phyloP scores from a whole-genome alignment of 1,140 invertebrate species.

The Triops longicaudatus region DNA sequence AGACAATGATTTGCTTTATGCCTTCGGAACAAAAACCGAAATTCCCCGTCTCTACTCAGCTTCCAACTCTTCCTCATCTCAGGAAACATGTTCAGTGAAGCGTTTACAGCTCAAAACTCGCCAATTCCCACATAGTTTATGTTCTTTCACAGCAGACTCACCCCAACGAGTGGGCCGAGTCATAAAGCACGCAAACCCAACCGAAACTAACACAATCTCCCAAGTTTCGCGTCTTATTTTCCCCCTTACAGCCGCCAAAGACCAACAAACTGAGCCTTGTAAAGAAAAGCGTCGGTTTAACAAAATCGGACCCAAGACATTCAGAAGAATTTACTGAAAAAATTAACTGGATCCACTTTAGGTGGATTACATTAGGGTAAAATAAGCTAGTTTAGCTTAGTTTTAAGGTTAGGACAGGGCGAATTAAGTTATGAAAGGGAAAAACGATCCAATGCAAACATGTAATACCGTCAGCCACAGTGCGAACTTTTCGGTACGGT shows the following conservation, averaged over 20 bases:
- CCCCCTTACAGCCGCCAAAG: not conserved
- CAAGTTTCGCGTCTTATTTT: not conserved
- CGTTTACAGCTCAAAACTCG: not conserved
- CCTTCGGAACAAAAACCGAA: not conserved
- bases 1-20: slow-evolving; percentile 7
- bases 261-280: not conserved
- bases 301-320: too few species aligned
- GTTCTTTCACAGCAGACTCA: not conserved
- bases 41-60: not conserved
- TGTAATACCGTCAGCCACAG: too few species aligned
- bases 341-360: too few species aligned
- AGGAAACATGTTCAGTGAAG: not conserved
- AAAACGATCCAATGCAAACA: too few species aligned
- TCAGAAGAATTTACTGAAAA: too few species aligned
- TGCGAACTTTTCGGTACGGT: too few species aligned
- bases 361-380: too few species aligned
- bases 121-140: not conserved
- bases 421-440: too few species aligned
- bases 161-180: not conserved
- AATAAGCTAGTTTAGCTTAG: too few species aligned
- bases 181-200: not conserved
- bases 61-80: not conserved
- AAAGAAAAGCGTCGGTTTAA: too few species aligned
- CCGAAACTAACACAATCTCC: not conserved
- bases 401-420: too few species aligned